These are phyloP conservation scores for Meda fulgida DNA, from an alignment of 2,797 vertebrate species.

Conservation along the genomic window DNA sequence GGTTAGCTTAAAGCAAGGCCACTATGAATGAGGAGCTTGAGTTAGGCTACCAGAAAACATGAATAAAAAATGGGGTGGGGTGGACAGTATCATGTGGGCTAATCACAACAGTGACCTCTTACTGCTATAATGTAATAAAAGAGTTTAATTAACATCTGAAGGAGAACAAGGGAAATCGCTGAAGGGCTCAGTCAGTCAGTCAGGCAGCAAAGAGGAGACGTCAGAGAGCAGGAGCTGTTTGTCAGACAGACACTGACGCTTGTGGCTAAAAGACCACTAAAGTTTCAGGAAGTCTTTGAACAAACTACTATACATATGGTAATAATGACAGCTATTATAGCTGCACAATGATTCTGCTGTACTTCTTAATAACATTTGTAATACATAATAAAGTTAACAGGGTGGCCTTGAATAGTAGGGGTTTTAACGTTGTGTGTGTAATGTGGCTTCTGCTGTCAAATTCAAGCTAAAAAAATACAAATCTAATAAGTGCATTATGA, in stretches of 20 bases:
- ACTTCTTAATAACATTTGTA: conserved; percentile 23
- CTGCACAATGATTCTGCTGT: conserved; percentile 9
- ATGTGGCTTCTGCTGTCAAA: conserved; percentile 20
- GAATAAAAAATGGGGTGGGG: not conserved
- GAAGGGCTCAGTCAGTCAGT: conserved; percentile 6
- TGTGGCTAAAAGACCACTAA: conserved; percentile 40
- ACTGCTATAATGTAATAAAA: conserved; percentile 59
- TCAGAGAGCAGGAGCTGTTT: conserved; percentile 14
- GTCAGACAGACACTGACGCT: conserved; percentile 17
- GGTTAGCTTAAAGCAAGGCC: conserved; percentile 44
- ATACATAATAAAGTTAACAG: conserved; percentile 13
- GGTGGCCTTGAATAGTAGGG: not conserved
- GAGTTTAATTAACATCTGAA: conserved; percentile 60
- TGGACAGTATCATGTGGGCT: conserved; percentile 50
- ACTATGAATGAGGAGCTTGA: conserved; percentile 34
- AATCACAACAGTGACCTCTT: conserved; percentile 44
- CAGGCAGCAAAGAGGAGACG: conserved; percentile 12
- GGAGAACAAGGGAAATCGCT: conserved; percentile 57
- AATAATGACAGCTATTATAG: conserved; percentile 18
- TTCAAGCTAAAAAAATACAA: conserved; percentile 36
- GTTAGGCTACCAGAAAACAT: conserved; percentile 13
- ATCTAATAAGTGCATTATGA: conserved; percentile 36
- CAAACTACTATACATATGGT: not conserved
- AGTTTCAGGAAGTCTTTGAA: conserved; percentile 19
- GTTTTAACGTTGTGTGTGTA: not conserved